Conservation (phyloP, 2,888 invertebrate genomes). For the Tridacna crocea region DNA sequence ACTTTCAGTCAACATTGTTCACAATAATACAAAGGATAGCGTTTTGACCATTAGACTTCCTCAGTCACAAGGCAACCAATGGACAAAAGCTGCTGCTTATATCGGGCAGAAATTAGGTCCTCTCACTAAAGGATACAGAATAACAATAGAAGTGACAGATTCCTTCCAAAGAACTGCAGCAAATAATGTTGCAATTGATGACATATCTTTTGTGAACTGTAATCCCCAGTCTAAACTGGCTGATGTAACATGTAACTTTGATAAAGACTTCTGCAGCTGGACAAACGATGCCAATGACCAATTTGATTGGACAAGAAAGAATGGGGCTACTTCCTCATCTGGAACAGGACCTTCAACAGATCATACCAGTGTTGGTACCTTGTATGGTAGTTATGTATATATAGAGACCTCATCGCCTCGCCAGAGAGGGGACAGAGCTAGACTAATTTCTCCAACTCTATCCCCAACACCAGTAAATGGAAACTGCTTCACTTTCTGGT, state of each 20-base stretch:
- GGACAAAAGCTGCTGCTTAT: constrained; percentile 68
- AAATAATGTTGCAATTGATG: constrained; percentile 80
- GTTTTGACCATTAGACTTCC: background rate
- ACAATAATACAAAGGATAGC: constrained; percentile 31
- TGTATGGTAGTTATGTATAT: constrained; percentile 71
- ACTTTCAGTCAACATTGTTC: constrained; percentile 44
- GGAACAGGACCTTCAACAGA: constrained; percentile 79
- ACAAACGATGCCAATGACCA: constrained; percentile 68
- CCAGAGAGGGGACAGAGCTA: constrained; percentile 86
- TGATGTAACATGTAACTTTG: constrained; percentile 76
- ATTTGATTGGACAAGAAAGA: constrained; percentile 78
- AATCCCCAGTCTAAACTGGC: constrained; percentile 69
- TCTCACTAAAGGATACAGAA: constrained; percentile 46
- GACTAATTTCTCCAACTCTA: constrained; percentile 75
- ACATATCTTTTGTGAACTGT: constrained; percentile 76
- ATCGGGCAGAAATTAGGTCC: constrained; percentile 66
- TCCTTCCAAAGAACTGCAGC: constrained; percentile 59
- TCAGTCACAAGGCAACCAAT: constrained; percentile 31
- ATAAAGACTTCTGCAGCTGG: constrained; percentile 77
- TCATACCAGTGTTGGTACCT: constrained; percentile 71
- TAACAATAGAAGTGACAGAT: constrained; percentile 62
- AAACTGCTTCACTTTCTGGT: constrained; percentile 80
- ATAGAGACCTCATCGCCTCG: constrained; percentile 86
- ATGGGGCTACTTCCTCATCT: constrained; percentile 68
- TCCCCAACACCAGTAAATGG: constrained; percentile 72